Conservation (phyloP, 2,888 invertebrate species). For the Chorisops tibialis region DNA sequence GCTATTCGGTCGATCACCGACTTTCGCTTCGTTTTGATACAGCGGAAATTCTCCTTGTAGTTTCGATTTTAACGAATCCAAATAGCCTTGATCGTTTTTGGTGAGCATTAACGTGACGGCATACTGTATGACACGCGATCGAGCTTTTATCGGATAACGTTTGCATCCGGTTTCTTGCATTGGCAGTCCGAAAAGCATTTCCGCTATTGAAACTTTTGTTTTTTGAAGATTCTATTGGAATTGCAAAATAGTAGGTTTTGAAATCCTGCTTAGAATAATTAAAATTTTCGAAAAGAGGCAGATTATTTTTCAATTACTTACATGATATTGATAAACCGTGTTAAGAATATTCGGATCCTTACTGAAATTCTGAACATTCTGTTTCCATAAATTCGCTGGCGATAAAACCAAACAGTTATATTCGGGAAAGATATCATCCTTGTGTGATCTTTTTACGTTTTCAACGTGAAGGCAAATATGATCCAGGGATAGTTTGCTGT, state of each 20-base stretch:
- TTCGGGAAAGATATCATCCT: constrained; percentile 74
- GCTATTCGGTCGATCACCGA: background rate
- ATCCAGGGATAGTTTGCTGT: constrained; percentile 67
- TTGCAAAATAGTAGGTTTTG: constrained; percentile 1
- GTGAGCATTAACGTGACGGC: constrained; percentile 84
- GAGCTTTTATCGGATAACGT: constrained; percentile 77
- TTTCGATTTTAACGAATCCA: constrained; percentile 69
- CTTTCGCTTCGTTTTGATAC: constrained; percentile 57
- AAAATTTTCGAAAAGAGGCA: background rate
- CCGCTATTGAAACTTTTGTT: constrained; percentile 78
- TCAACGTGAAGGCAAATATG: constrained; percentile 85
- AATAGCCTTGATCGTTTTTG: constrained; percentile 73
- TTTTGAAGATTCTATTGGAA: constrained; percentile 70
- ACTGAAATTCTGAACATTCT: constrained; percentile 73
- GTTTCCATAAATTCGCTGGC: constrained; percentile 92
- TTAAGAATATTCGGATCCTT: constrained; percentile 75
- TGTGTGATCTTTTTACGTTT: constrained; percentile 64
- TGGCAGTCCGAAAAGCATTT: constrained; percentile 90
- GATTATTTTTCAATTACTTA: no score
- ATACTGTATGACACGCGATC: constrained; percentile 83
- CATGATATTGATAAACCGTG: constrained; percentile 81
- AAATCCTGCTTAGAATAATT: background rate
- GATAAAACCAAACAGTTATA: constrained; percentile 89
- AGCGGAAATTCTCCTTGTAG: constrained; percentile 69
- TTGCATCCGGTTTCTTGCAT: constrained; percentile 88